Evolutionary conservation across 1,140 invertebrate species (phyloP), one percentile per base, ranked within the genome.

Genomic region (Brachionus rubens): DNA sequence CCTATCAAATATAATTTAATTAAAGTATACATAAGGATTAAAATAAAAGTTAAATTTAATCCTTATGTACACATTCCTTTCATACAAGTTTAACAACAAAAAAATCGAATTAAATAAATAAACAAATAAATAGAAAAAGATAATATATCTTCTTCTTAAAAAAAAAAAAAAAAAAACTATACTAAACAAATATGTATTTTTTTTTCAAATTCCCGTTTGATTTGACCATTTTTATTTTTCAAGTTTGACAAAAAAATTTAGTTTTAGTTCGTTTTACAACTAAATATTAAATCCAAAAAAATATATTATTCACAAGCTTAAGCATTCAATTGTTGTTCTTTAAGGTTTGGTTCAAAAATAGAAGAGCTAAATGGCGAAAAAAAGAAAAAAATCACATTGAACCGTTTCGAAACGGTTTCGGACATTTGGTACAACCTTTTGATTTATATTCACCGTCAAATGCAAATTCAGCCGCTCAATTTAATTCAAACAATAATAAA

Each of bases 321-420:
- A n/a, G n/a, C n/a, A n/a, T n/a, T n/a, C n/a, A n/a, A n/a, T n/a
- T n/a, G n/a, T n/a, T n/a, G n/a, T n/a, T n/a, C n/a, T n/a, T n/a
- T 14, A 56, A 99, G 96, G 95, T 99, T 14, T 89, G 88, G 88
- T 89, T 89, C 81, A 89, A 89, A 82, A 89, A 89, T 80, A 82
- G 96, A 41, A 88, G 96, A 78, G 96, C 96, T 79, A 99, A 99
- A 87, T 99, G 96, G 95, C 88, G 96, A 79, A 99, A 99, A 85
- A 89, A 95, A 26, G 96, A 99, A 84, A 87, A 96, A 0, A 97
- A 97, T 19, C 67, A 70, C 21, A 52, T 52, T 26, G 70, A 75
- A 21, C 70, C 46, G 4, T 75, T 75, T 30, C 21, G 70, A 52
- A 75, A 75, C 12, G 67, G 67, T 16, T 75, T 75, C 30, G 46